A percentile compares a stretch with the other conserved stretches of the same genome.
These are phyloP conservation scores for Micromys minutus DNA, from an alignment of 2,113 vertebrate genomes.

Conservation along the genomic window DNA sequence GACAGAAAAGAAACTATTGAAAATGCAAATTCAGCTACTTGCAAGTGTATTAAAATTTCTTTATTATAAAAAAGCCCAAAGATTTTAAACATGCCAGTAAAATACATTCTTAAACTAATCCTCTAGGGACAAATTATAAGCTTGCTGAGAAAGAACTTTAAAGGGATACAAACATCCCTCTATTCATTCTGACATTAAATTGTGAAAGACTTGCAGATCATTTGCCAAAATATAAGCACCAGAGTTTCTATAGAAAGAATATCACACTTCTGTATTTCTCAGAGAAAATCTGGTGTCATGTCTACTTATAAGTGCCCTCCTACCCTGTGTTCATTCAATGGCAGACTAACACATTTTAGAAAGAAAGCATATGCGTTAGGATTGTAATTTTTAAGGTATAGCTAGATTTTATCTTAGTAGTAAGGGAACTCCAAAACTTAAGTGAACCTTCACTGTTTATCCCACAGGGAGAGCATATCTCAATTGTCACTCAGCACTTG, in stretches of 20 bases:
- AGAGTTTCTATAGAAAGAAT: conserved; percentile 31
- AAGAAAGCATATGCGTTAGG: not conserved
- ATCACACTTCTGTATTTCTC: conserved; percentile 23
- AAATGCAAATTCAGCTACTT: conserved; percentile 69
- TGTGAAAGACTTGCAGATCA: not conserved
- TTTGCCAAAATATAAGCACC: conserved; percentile 40
- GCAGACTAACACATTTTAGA: not conserved
- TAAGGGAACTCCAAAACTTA: not conserved
- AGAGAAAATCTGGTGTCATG: not conserved
- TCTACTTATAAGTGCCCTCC: not conserved
- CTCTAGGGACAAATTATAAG: conserved; percentile 64
- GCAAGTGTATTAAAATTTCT: conserved; percentile 69
- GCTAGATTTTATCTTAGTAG: not conserved
- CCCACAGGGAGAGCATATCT: not conserved
- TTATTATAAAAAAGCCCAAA: conserved; percentile 67
- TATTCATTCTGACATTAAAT: conserved; percentile 47
- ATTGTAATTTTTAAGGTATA: not conserved
- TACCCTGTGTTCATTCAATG: not conserved
- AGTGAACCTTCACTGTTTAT: not conserved
- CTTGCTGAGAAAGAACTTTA: conserved; percentile 62
- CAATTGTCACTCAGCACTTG: not conserved
- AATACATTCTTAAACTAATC: conserved; percentile 61
- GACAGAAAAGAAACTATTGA: conserved; percentile 48
- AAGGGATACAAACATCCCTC: conserved; percentile 4
- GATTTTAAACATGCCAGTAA: conserved; percentile 54